Evolutionary conservation across 2,888 invertebrate species (phyloP), one percentile per base, ranked within the genome.

Genomic region (Netelia melanura): DNA sequence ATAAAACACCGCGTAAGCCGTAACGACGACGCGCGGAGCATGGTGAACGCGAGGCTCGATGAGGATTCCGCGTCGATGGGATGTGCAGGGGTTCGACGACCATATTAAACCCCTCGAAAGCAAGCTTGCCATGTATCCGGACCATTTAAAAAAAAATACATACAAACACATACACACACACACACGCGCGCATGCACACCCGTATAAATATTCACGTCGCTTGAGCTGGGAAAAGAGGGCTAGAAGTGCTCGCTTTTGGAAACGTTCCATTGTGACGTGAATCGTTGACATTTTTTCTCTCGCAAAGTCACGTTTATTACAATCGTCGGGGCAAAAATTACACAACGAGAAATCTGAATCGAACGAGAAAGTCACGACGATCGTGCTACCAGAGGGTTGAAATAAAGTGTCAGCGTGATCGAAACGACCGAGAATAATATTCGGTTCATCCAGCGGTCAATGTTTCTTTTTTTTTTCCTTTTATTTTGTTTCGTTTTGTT

Each of bases 1-100:
- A 89, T 90, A 89, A 90, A 91, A 90, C 90, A 89, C 87, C 86
- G 89, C 87, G 87, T 89, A 89, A 90, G 89, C 91, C 87, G 86
- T 84, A 89, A 90, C 88, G 87, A 89, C 85, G 88, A 77, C 86
- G 86, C 67, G 75, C 17, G 76, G 44, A 85, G 79, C 86, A 87
- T 85, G 86, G 87, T 68, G 65, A 64, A 65, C 54, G 17, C 30
- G 65, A 58, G 64, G 64, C 38, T 71, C 79, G 61, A 78, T 67
- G 54, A 83, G 38, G 44, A 71, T 75, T 74, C 54, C 56, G 54
- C 67, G 76, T 52, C 21, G 75, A 75, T 64, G 52, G 52, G 64
- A 74, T 52, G 67, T 64, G 61, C 65, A n/a, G 52, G 58, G 76
- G 72, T 81, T 77, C 72, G 62, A 70, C 64, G 78, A 56, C 62